Base-by-base conservation (phyloP, 2,888 invertebrate species). In the Itoplectis maculator region DNA sequence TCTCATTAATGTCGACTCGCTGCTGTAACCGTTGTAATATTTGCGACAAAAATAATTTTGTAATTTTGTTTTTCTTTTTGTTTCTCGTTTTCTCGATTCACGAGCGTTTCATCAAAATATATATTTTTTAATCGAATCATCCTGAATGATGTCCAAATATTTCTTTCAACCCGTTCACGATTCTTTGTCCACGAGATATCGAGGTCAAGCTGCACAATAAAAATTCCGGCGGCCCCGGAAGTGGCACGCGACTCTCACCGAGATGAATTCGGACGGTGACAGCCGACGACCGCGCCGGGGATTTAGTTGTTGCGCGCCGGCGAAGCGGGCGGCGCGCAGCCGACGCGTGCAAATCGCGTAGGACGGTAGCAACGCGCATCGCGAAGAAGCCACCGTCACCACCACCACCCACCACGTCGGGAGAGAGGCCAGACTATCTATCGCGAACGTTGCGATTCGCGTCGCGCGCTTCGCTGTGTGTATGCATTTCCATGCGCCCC, bases 361-460 rank as follows among this genome's bases (percentile, higher is more conserved):
- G 73, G 59, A 61, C 73, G 59, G 49, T 73, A 35, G 73, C 47
- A 70, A 29, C 29, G 29, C 40, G 42, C 29, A n/a, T n/a, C n/a
- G n/a, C 15, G 72, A 35, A 45, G 56, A 54, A 72, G 42, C 4
- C 18, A n/a, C 40, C 29, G 29, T 5, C 29, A 5, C 4, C 18
- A n/a, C 40, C 29, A 5, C 29, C 29, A 5, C 29, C 3, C 29
- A 5, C n/a, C 29, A 29, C 29, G 29, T 42, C 42, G 59, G 45
- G 70, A 45, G 56, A 35, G 11, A 29, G 29, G 29, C 35, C 23
- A 15, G 29, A 59, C 40, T 47, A 23, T 68, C 51, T 68, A 63
- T 69, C 45, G 79, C 49, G 47, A 49, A 13, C 79, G 15, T 63
- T 65, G 78, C 15, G 61, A 51, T 69, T 56, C 74, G 75, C 80